A percentile compares a stretch with the other conserved stretches of the same genome.
phyloP scores from a whole-genome alignment of 2,797 vertebrate genomes.

The Hemibagrus guttatus region DNA sequence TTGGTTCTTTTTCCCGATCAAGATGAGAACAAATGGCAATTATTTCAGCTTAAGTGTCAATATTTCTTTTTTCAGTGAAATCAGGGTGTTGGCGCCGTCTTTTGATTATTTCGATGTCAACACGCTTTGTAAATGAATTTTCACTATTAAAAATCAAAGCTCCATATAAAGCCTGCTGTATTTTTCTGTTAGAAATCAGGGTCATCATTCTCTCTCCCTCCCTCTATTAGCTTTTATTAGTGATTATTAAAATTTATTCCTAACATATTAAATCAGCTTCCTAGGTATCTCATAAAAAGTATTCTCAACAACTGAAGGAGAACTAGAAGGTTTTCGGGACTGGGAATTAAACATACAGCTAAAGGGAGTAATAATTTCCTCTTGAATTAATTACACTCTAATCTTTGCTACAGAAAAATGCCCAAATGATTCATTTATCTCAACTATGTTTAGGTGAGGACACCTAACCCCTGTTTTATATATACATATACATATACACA shows the following conservation, averaged over 20 bases:
- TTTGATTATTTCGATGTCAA: constrained; percentile 32
- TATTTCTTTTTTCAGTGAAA: constrained; percentile 17
- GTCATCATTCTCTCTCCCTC: not conserved
- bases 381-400: not conserved
- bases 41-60: constrained; percentile 44
- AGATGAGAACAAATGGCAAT: constrained; percentile 39
- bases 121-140: constrained; percentile 52
- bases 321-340: not conserved
- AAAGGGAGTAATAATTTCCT: not conserved
- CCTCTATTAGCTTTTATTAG: too few species aligned
- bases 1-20: constrained; percentile 54
- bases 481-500: too few species aligned
- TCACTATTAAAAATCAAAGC: constrained; percentile 48
- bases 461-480: too few species aligned
- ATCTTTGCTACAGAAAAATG: not conserved
- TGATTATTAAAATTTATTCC: not conserved
- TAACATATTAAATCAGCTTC: not conserved
- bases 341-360: not conserved
- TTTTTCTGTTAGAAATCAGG: not conserved
- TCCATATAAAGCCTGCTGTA: not conserved
- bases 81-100: constrained; percentile 17
- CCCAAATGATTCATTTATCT: not conserved
- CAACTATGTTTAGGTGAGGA: too few species aligned
- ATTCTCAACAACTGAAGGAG: not conserved
- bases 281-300: not conserved